These are phyloP conservation scores for Myiagra hebetior DNA, from an alignment of 2,113 vertebrate genomes.

Conservation along the genomic window DNA sequence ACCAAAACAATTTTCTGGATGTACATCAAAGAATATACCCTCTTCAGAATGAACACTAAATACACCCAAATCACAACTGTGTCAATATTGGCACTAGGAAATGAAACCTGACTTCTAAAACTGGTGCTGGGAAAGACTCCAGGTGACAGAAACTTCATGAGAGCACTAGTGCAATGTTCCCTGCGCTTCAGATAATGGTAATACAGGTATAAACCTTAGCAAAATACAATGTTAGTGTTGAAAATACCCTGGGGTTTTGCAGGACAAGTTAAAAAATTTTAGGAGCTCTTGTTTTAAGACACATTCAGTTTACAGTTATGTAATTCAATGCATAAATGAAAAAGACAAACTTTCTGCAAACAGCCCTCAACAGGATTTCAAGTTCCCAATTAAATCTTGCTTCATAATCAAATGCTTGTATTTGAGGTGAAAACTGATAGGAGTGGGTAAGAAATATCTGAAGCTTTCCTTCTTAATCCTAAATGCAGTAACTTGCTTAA, in stretches of 20 bases:
- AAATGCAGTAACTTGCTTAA: background rate
- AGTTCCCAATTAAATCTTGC: background rate
- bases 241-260: background rate
- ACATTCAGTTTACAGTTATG: background rate
- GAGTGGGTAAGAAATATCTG: background rate
- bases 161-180: background rate
- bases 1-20: conserved; percentile 40
- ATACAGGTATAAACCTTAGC: background rate
- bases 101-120: background rate
- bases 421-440: background rate
- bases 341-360: background rate
- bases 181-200: background rate
- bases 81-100: background rate
- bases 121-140: background rate
- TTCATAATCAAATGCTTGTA: background rate
- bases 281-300: background rate
- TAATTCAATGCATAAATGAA: background rate
- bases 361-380: background rate
- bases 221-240: background rate
- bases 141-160: background rate
- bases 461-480: background rate
- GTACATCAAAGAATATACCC: background rate
- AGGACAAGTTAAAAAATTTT: background rate
- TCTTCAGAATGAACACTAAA: background rate
- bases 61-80: background rate